Conservation (phyloP, 2,888 invertebrate genomes). For the Crepidodera aurea region DNA sequence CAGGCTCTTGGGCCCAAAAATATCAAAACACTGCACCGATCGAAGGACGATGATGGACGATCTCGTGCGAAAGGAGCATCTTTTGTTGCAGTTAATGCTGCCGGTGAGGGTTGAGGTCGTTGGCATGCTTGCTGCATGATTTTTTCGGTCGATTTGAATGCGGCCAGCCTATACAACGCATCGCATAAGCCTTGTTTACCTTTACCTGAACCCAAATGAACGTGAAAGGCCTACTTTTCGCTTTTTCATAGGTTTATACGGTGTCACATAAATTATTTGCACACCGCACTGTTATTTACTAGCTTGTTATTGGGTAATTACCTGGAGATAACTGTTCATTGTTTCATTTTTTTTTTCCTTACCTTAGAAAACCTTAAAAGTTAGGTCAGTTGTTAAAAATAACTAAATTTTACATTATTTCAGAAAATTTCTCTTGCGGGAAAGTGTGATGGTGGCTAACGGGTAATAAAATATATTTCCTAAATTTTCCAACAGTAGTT, state of each 20-base stretch:
- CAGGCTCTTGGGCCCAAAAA: not conserved
- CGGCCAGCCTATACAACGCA: constrained; percentile 24
- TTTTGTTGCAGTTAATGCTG: constrained; percentile 42
- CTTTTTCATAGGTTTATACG: not conserved
- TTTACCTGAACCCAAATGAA: constrained; percentile 9
- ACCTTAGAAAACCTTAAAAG: too few species aligned
- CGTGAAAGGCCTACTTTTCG: constrained; percentile 18
- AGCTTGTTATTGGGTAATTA: too few species aligned
- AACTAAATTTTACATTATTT: too few species aligned
- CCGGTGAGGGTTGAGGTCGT: constrained; percentile 43
- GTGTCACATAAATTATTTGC: not conserved
- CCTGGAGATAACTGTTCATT: too few species aligned
- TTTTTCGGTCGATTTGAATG: constrained; percentile 46
- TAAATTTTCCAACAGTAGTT: too few species aligned
- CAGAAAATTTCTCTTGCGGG: too few species aligned
- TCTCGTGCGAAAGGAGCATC: constrained; percentile 20
- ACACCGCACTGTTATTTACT: too few species aligned
- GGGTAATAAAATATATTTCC: too few species aligned
- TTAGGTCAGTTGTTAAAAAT: too few species aligned
- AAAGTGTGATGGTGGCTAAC: too few species aligned
- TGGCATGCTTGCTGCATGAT: constrained; percentile 38
- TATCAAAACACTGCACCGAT: constrained; percentile 23
- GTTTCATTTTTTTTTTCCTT: too few species aligned
- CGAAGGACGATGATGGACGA: constrained; percentile 24
- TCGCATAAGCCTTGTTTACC: constrained; percentile 23